A percentile compares a stretch with the other conserved stretches of the same genome.
Conservation (phyloP, 2,797 vertebrate species). For the Gallinago stenura region DNA sequence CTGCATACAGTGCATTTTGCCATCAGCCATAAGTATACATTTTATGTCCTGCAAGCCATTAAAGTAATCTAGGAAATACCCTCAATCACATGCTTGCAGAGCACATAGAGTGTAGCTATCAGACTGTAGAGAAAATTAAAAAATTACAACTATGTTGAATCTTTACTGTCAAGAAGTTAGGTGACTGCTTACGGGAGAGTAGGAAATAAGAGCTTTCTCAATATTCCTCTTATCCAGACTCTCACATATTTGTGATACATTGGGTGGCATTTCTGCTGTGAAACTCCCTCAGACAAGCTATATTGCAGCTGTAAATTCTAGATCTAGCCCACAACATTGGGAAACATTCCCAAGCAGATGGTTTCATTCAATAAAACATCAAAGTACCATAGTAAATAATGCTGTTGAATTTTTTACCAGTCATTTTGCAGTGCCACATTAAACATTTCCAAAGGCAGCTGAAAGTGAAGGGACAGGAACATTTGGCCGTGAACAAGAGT, state of each 20-base stretch:
- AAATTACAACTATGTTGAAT: neutral
- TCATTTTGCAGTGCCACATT: conserved; percentile 14
- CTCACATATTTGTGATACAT: conserved; percentile 7
- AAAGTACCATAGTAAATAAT: conserved; percentile 58
- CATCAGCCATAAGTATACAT: neutral
- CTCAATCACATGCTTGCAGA: neutral
- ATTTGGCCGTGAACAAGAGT: neutral
- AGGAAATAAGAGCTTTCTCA: neutral
- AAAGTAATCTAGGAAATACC: neutral
- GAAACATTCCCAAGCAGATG: conserved; percentile 46
- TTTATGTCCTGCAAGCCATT: neutral
- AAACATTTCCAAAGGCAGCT: conserved; percentile 39
- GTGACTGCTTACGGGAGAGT: neutral
- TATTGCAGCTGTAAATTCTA: conserved; percentile 51
- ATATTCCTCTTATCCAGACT: neutral
- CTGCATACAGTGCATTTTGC: neutral
- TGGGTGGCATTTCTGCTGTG: neutral
- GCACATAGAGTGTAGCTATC: neutral
- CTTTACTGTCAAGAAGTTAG: neutral
- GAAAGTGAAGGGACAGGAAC: conserved; percentile 40
- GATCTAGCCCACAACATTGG: neutral
- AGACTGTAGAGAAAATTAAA: neutral
- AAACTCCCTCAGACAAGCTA: conserved; percentile 22
- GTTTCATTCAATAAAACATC: conserved; percentile 65
- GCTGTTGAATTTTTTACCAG: conserved; percentile 39